phyloP scores from a whole-genome alignment of 1,140 invertebrate species.

The Pogonognathellus flavescens region DNA sequence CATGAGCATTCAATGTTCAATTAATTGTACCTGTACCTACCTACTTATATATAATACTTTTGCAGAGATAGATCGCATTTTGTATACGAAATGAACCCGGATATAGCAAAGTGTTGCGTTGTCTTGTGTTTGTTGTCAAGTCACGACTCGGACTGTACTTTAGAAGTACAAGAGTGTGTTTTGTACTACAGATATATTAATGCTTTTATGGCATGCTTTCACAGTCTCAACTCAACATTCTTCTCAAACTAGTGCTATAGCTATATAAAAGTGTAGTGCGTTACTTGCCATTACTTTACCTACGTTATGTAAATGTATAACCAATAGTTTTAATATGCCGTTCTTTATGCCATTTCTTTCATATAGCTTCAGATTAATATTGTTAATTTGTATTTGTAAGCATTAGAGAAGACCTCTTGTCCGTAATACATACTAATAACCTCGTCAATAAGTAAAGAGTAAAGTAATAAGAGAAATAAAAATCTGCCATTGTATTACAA shows the following conservation, averaged over 20 bases:
- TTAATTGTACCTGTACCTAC: no score
- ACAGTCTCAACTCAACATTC: conserved; percentile 1
- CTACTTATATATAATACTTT: no score
- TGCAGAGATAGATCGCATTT: no score
- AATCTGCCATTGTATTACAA: not conserved
- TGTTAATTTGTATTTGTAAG: conserved; percentile 21
- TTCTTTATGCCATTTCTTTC: conserved; percentile 14
- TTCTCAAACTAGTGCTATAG: not conserved
- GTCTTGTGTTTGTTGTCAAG: conserved; percentile 52
- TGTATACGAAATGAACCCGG: conserved; percentile 48
- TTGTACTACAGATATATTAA: conserved; percentile 5
- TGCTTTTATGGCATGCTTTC: conserved; percentile 33
- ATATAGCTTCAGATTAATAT: not conserved
- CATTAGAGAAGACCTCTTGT: conserved; percentile 4
- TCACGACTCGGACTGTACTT: conserved; percentile 31
- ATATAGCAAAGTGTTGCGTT: conserved; percentile 50
- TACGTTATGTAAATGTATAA: no score
- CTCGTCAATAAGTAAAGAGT: conserved; percentile 5
- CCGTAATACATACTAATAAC: conserved; percentile 13
- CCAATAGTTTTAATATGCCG: not conserved
- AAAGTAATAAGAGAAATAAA: not conserved
- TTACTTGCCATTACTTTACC: no score
- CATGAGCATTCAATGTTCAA: no score
- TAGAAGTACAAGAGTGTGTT: not conserved
- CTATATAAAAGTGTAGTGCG: no score